phyloP scores from a whole-genome alignment of 2,113 vertebrate species.

The Gobio gobio region DNA sequence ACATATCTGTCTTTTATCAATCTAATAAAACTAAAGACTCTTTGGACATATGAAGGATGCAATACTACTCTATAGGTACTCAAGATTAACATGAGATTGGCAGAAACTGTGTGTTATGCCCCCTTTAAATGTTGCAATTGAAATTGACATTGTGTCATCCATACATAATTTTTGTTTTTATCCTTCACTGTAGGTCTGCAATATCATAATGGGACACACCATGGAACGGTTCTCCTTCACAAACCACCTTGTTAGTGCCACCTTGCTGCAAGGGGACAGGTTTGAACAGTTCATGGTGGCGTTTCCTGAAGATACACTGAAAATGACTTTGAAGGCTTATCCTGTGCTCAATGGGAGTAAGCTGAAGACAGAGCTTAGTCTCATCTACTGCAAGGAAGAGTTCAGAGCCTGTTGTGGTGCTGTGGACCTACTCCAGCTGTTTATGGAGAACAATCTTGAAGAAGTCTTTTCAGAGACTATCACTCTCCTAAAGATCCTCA shows the following conservation, averaged over 20 bases:
- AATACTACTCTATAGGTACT: no score
- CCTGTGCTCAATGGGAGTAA: constrained; percentile 39
- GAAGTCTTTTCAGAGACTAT: constrained; percentile 1
- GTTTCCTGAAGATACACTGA: constrained; percentile 50
- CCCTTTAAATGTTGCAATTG: neutral
- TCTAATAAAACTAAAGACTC: no score
- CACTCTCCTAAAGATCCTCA: neutral
- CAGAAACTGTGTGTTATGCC: no score
- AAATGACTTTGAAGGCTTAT: constrained; percentile 49
- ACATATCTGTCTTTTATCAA: no score
- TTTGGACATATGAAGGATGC: no score
- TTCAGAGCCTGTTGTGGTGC: neutral
- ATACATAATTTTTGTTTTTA: constrained; percentile 11
- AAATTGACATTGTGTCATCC: constrained; percentile 16
- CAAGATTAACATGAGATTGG: no score
- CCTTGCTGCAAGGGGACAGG: constrained; percentile 49
- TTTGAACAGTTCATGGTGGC: constrained; percentile 42
- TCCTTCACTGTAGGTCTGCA: neutral
- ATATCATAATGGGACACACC: constrained; percentile 36
- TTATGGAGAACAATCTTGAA: neutral
- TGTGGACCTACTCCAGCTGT: neutral
- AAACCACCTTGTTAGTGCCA: constrained; percentile 50
- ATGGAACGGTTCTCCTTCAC: constrained; percentile 41
- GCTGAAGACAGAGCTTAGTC: constrained; percentile 47
- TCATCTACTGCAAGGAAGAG: neutral